phyloP scores from a whole-genome alignment of 1,140 invertebrate species.

The Caenorhabditis inopinata region DNA sequence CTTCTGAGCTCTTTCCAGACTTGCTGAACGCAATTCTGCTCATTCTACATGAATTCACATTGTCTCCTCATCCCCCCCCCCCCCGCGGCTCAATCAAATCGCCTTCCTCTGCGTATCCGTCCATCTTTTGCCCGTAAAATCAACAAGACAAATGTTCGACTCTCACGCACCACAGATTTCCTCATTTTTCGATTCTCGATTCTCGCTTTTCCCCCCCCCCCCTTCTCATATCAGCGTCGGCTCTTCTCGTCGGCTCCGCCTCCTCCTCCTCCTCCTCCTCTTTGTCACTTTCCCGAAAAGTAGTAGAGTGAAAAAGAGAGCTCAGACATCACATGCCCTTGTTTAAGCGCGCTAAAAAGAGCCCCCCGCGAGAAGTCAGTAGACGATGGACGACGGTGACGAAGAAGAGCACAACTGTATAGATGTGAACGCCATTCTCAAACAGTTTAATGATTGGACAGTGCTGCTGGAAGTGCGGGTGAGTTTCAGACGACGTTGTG shows the following conservation, averaged over 20 bases:
- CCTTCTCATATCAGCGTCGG: not conserved
- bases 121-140: not conserved
- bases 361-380: too few species aligned
- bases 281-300: not conserved
- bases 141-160: slow-evolving; percentile 29
- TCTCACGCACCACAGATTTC: slow-evolving; percentile 29
- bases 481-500: too few species aligned
- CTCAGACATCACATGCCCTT: slow-evolving; percentile 9
- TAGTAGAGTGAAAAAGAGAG: not conserved
- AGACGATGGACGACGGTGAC: not conserved
- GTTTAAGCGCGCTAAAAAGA: slow-evolving; percentile 1
- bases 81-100: too few species aligned
- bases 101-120: not conserved
- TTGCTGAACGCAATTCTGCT: too few species aligned
- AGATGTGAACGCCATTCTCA: slow-evolving; percentile 36
- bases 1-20: not conserved
- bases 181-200: not conserved
- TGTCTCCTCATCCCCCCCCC: too few species aligned
- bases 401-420: not conserved
- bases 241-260: not conserved
- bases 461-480: slow-evolving; percentile 35
- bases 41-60: too few species aligned
- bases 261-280: not conserved
- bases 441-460: slow-evolving; percentile 38
- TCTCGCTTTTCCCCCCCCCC: not conserved